Evolutionary conservation across 2,113 vertebrate genomes (phyloP).

Genomic region (Myxocyprinus asiaticus): DNA sequence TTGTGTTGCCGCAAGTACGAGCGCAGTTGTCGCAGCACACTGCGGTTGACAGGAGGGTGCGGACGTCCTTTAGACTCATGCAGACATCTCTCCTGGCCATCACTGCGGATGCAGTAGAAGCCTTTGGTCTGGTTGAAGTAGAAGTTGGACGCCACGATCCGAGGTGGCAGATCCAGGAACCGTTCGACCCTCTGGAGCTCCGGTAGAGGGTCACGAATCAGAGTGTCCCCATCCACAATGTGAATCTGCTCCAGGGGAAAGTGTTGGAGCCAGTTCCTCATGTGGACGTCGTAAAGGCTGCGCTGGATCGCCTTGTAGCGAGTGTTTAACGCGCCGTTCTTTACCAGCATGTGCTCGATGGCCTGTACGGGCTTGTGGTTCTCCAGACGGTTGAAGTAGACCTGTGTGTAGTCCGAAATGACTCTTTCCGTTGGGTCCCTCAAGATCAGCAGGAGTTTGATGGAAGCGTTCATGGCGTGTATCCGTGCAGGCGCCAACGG

Average conservation of each 20-base stretch:
- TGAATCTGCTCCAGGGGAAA: constrained; percentile 90
- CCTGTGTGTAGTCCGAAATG: constrained; percentile 93
- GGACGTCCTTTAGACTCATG: constrained; percentile 93
- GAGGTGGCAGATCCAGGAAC: constrained; percentile 85
- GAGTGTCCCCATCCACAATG: constrained; percentile 88
- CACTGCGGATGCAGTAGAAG: constrained; percentile 91
- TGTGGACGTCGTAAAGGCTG: constrained; percentile 89
- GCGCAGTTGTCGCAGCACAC: constrained; percentile 86
- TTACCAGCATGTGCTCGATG: constrained; percentile 90
- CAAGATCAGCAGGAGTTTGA: constrained; percentile 88
- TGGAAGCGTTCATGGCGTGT: constrained; percentile 88
- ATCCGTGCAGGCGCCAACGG: constrained; percentile 86
- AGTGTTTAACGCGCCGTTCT: constrained; percentile 86
- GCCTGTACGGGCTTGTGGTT: constrained; percentile 90
- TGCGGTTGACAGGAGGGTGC: constrained; percentile 85
- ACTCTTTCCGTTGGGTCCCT: constrained; percentile 89
- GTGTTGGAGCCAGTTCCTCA: constrained; percentile 89
- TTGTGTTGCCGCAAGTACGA: constrained; percentile 90
- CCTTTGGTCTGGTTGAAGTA: constrained; percentile 96
- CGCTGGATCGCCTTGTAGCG: constrained; percentile 93
- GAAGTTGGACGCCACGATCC: constrained; percentile 89
- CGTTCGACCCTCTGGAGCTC: constrained; percentile 89
- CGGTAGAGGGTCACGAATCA: constrained; percentile 87
- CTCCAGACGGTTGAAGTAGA: constrained; percentile 91
- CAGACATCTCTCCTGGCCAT: constrained; percentile 88